These are phyloP conservation scores for Opisthograptis luteolata DNA, from an alignment of 2,888 invertebrate genomes.

Conservation along the genomic window DNA sequence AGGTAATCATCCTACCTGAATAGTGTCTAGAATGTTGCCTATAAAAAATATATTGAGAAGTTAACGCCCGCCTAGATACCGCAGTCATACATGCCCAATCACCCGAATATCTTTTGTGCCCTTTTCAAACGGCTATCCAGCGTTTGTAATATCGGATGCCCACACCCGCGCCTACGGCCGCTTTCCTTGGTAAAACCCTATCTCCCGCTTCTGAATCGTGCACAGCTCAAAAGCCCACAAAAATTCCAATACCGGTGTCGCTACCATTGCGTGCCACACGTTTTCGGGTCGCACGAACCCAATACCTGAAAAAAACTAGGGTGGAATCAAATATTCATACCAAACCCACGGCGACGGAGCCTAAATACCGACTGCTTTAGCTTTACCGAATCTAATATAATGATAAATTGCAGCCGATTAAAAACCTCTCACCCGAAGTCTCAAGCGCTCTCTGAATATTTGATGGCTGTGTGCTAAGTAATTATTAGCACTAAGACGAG, in stretches of 20 bases:
- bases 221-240: conserved; percentile 54
- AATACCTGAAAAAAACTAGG: conserved; percentile 55
- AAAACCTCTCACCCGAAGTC: conserved; percentile 17
- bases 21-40: background rate
- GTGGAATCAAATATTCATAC: conserved; percentile 64
- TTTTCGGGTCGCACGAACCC: conserved; percentile 72
- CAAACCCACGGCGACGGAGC: conserved; percentile 24
- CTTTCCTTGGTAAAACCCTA: conserved; percentile 53
- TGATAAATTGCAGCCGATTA: conserved; percentile 23
- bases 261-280: conserved; percentile 66
- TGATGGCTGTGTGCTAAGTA: conserved; percentile 22
- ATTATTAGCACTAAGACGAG: conserved; percentile 37
- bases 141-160: conserved; percentile 59
- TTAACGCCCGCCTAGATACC: conserved; percentile 30
- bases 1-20: conserved; percentile 3
- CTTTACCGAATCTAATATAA: conserved; percentile 38
- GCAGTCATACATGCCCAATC: conserved; percentile 39
- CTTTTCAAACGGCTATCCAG: conserved; percentile 48
- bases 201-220: conserved; percentile 49
- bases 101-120: conserved; percentile 54
- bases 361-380: conserved; percentile 31
- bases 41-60: conserved; percentile 22
- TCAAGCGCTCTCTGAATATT: conserved; percentile 15
- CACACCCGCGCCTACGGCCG: conserved; percentile 44
- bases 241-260: conserved; percentile 63